Conservation (phyloP, 2,797 vertebrate genomes). For the Synanceia verrucosa region DNA sequence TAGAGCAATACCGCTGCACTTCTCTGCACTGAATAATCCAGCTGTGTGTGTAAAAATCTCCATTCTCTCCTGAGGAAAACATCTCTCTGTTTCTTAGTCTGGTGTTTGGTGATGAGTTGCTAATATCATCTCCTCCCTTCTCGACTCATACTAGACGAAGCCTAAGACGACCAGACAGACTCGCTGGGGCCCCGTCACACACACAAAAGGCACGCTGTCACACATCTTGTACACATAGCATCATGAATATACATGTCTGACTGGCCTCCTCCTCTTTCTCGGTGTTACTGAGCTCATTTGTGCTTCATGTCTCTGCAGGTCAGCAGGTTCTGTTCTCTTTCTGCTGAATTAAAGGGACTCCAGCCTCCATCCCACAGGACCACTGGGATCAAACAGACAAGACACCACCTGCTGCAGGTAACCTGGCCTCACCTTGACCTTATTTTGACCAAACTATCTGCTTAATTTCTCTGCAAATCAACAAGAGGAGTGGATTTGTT, state of each 20-base stretch:
- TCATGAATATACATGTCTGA: constrained; percentile 61
- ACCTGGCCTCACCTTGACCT: constrained; percentile 48
- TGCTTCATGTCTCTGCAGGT: constrained; percentile 54
- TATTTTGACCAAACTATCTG: constrained; percentile 53
- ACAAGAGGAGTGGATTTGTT: constrained; percentile 23
- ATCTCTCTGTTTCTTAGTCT: background rate
- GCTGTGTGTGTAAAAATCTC: background rate
- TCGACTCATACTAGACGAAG: constrained; percentile 61
- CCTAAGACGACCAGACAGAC: constrained; percentile 58
- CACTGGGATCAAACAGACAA: constrained; percentile 47
- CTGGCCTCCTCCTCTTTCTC: constrained; percentile 12
- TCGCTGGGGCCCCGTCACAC: constrained; percentile 34
- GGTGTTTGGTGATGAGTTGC: constrained; percentile 23
- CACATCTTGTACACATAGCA: constrained; percentile 19
- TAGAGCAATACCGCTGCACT: background rate
- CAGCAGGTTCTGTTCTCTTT: constrained; percentile 63
- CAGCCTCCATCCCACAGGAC: constrained; percentile 27
- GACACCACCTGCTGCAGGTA: constrained; percentile 39
- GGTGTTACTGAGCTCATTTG: constrained; percentile 59
- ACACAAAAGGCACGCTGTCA: constrained; percentile 26
- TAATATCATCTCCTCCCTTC: constrained; percentile 70
- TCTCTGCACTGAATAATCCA: background rate
- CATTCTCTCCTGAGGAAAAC: background rate
- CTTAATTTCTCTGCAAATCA: constrained; percentile 4
- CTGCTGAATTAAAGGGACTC: constrained; percentile 55